Evolutionary conservation across 2,113 vertebrate genomes (phyloP), one percentile per base, ranked within the genome.

Genomic region (Epinephelus fuscoguttatus): DNA sequence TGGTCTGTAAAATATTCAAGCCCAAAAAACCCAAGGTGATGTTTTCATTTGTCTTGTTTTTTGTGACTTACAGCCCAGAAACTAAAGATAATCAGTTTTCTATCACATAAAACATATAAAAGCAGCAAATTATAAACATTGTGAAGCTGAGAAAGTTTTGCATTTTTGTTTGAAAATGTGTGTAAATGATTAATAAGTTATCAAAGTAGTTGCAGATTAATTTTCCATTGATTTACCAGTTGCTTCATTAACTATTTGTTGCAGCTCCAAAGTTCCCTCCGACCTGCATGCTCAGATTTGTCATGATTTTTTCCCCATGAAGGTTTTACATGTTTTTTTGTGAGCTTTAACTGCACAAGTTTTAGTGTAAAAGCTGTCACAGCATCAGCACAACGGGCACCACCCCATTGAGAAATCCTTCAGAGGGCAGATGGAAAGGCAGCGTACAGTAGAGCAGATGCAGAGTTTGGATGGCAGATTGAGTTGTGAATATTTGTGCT

Each of bases 401-500:
- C 59, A 8, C 53, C 69, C 75, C 89, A 83, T 81, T 87, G 78
- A 89, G 82, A 80, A 90, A 80, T 52, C 57, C 64, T 66, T 61
- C 63, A 84, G 83, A 82, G 84, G 81, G 33, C 80, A 75, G 80
- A 90, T 89, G 84, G 85, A 88, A 85, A 88, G 72, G 60, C 75
- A 81, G 74, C 62, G 37, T 50, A n/a, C 64, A 57, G 80, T 66
- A 69, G 62, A 86, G 78, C 82, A 75, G 84, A 85, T 91, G 73
- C 64, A 86, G 73, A 88, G 69, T 87, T 84, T 87, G 87, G 85
- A 88, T 76, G 74, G 91, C 23, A 86, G 89, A 92, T 87, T 92
- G 89, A 91, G 84, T 94, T 94, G 92, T 91, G 88, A 94, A 93
- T 92, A 90, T 93, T 88, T 93, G 93, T 91, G 92, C 93, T 94